Evolutionary conservation across 2,888 invertebrate species (phyloP).

Genomic region (Euclidia mi): DNA sequence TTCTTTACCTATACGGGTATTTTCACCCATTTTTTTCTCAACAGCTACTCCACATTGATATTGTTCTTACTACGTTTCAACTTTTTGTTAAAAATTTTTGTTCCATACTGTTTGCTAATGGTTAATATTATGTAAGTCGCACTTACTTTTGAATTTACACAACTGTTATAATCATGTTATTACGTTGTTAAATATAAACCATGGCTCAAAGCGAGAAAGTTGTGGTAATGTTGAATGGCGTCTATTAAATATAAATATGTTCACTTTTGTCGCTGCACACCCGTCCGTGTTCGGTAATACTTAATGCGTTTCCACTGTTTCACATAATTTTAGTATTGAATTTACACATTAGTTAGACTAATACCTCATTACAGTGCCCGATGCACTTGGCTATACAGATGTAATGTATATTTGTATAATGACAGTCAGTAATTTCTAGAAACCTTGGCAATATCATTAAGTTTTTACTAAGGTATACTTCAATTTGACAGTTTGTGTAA

Average conservation of each 20-base stretch:
- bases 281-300: constrained; percentile 15
- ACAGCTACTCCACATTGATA: too few species aligned
- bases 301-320: constrained; percentile 13
- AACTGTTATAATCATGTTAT: neutral
- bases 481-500: constrained; percentile 24
- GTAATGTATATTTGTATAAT: neutral
- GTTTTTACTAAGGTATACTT: constrained; percentile 20
- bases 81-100: neutral
- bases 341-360: constrained; percentile 4
- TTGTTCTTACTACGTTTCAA: neutral
- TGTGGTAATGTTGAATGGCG: constrained; percentile 5
- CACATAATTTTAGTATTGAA: constrained; percentile 35
- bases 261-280: constrained; percentile 9
- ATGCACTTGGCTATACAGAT: neutral
- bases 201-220: constrained; percentile 26
- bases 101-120: too few species aligned
- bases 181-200: constrained; percentile 13
- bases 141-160: too few species aligned
- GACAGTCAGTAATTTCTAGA: constrained; percentile 20
- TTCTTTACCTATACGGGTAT: too few species aligned
- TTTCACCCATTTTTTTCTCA: too few species aligned
- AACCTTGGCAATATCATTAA: constrained; percentile 37
- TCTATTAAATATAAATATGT: constrained; percentile 8
- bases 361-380: neutral
- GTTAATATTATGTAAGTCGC: too few species aligned